Percentiles rank a stretch among this genome's conserved stretches.
Conservation (phyloP, 2,113 vertebrate species). For the Sakesphorus luctuosus region DNA sequence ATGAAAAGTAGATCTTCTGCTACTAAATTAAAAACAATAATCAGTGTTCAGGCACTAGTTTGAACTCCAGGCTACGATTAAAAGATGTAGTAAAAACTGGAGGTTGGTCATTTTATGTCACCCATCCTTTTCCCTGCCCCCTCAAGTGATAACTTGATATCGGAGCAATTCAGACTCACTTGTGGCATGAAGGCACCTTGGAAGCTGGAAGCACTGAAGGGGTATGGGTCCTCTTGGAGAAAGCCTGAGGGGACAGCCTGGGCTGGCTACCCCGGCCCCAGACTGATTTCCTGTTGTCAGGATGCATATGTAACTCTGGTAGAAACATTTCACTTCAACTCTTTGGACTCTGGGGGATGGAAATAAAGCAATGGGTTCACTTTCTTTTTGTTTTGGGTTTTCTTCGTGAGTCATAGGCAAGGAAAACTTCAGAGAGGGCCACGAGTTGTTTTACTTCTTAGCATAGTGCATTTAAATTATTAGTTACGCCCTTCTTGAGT, state of each 20-base stretch:
- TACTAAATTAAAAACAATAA: background rate
- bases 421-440: constrained; percentile 6
- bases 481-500: background rate
- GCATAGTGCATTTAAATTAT: background rate
- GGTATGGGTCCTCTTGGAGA: accelerated
- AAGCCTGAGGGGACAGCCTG: background rate
- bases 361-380: background rate
- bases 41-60: background rate
- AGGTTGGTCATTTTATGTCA: background rate
- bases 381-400: background rate
- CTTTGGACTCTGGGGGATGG: background rate
- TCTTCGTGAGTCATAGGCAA: background rate
- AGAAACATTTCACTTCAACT: background rate
- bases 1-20: background rate
- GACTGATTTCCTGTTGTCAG: background rate
- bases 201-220: accelerated
- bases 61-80: background rate
- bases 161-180: background rate
- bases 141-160: background rate
- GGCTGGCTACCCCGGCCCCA: background rate
- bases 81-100: background rate
- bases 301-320: background rate
- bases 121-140: background rate
- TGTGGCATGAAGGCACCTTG: background rate
- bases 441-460: constrained; percentile 17